These are phyloP conservation scores for Baccha elongata DNA, from an alignment of 2,888 invertebrate genomes.

Conservation along the genomic window DNA sequence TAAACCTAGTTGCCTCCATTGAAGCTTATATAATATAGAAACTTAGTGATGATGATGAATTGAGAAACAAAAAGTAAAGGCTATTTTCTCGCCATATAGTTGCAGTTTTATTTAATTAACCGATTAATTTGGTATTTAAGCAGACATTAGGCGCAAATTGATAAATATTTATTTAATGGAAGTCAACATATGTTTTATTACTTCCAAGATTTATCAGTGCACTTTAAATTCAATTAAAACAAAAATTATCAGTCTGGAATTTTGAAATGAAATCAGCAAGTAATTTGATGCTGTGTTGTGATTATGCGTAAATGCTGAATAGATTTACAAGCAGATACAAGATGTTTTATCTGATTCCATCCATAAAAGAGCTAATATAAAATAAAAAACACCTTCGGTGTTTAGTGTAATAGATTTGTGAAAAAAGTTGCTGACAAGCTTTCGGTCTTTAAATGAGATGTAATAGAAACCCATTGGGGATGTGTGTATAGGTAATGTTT, in stretches of 20 bases:
- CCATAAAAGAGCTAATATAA: not conserved
- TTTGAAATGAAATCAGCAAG: not conserved
- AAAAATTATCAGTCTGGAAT: not conserved
- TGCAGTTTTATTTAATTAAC: slow-evolving; percentile 37
- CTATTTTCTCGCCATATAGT: not conserved
- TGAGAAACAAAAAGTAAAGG: slow-evolving; percentile 8
- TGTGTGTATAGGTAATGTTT: not conserved
- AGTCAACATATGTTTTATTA: slow-evolving; percentile 8
- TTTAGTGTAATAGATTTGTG: slow-evolving; percentile 7
- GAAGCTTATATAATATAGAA: slow-evolving; percentile 26
- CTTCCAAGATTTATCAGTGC: slow-evolving; percentile 8
- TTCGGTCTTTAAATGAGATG: not conserved
- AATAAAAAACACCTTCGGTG: slow-evolving; percentile 17
- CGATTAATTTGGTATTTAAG: slow-evolving; percentile 40
- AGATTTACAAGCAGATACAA: slow-evolving; percentile 13
- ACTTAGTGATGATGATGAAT: slow-evolving; percentile 34
- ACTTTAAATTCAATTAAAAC: not conserved
- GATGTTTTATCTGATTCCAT: slow-evolving; percentile 15
- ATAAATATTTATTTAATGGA: slow-evolving; percentile 58
- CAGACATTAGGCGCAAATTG: slow-evolving; percentile 20
- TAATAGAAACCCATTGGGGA: not conserved
- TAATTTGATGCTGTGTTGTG: not conserved
- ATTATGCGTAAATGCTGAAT: slow-evolving; percentile 16
- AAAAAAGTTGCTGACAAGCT: not conserved
- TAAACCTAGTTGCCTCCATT: slow-evolving; percentile 25